Evolutionary conservation across 1,140 invertebrate species (phyloP), one percentile per base, ranked within the genome.

Genomic region (Potamilus streckersoni): DNA sequence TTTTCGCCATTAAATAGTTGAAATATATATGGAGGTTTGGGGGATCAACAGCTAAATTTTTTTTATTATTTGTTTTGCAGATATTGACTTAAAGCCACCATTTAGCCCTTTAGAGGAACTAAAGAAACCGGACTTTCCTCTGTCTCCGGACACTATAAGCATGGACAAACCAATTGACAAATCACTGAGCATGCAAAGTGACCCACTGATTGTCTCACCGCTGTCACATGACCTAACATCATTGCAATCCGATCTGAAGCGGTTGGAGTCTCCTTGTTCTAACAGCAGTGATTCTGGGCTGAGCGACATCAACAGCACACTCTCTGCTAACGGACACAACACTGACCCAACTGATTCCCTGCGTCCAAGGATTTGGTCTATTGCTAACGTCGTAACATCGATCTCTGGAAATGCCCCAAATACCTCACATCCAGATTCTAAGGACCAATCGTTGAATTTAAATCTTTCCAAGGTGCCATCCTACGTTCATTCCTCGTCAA

Each of bases 351-450:
- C 38, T 61, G 79, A 81, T 65, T 69, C 77, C 60, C 94, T 95
- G 63, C 97, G 98, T 88, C 97, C 97, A 27, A 97, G 98, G 91
- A 99, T 99, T 83, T 99, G 97, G 97, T 98, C 96, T 12, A 88
- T 98, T 80, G 97, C 97, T 49, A 96, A 98, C 89, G 98, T 96
- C 56, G 97, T 97, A 20, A 97, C 96, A n/a, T 97, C 96, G 89
- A 97, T 97, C 38, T 64, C 82, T 61, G 75, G 75, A 17, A 5
- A 72, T 15, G 60, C 73, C 2, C 75, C 69, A 17, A 57, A 69
- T 38, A n/a, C 62, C n/a, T 57, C 57, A 20, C 27, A 31, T 27
- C 57, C 59, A 64, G 69, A 71, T 17, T 63, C 65, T 15, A 71
- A 72, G 64, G 75, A 77, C 64, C 75, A 77, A 67, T 72, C 72